Evolutionary conservation across 2,113 vertebrate genomes (phyloP), one percentile per base, ranked within the genome.

Genomic region (Serinus canaria): DNA sequence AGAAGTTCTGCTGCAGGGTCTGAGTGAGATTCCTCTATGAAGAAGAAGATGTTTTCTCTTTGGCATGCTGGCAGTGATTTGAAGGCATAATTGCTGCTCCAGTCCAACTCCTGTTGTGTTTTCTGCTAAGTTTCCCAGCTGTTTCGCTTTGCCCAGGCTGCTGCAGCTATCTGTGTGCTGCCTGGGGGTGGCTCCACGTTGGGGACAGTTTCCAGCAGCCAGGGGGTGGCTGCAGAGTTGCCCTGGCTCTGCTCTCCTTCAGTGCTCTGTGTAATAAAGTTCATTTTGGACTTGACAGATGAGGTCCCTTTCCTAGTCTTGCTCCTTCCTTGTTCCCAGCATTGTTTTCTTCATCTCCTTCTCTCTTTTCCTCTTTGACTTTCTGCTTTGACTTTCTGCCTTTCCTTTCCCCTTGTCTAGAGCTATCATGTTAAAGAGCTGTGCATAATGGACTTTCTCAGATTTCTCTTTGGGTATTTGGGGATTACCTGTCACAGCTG

Each of bases 361-460:
- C 58, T 83, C 50, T 49, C 85, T 72, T 28, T 35, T 17, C 28
- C 21, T 58, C 50, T 84, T 73, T 64, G 70, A 64, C 63, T 93
- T 55, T 15, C 79, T 87, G 39, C 63, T 27, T 56, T 82, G 66
- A 73, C 82, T 74, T 88, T 94, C 70, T 95, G 73, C 83, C 64
- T 87, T 81, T 90, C 56, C 72, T 83, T 92, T 78, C 81, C 55
- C 73, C 70, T 94, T 95, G 94, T 93, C 74, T 75, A 52, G 83
- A 95, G 83, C 75, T 80, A 18, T 41, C 77, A 90, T 33, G 24
- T 94, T 92, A 75, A 94, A 80, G 33, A 84, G 83, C 52, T 37
- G 7, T 62, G 64, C 70, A 60, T 68, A 84, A 91, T 82, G 64
- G 64, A 79, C 74, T 94, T 94, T 17, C 80, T 86, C 87, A 75